Conservation (phyloP, 2,797 vertebrate species). For the Clarias laeviceps region DNA sequence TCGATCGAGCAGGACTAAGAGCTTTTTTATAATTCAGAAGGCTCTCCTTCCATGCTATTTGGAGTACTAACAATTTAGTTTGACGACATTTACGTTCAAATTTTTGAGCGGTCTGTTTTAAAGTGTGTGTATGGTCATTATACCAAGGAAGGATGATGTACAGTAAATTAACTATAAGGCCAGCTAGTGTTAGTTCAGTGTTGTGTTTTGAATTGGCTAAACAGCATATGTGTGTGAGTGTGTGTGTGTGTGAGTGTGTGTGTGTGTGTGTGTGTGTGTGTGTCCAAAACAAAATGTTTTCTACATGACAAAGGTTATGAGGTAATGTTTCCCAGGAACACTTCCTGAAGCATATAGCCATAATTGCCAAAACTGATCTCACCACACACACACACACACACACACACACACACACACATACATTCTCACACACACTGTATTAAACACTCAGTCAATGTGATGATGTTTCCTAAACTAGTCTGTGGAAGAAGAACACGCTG, state of each 20-base stretch:
- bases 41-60: no score
- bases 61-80: no score
- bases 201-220: neutral
- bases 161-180: neutral
- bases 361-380: conserved; percentile 2
- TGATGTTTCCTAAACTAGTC: conserved; percentile 3
- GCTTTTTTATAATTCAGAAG: no score
- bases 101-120: no score
- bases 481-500: neutral
- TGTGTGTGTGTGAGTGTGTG: neutral
- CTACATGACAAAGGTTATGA: conserved; percentile 29
- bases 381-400: conserved; percentile 2
- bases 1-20: no score
- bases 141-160: neutral
- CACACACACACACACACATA: conserved; percentile 2
- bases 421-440: neutral
- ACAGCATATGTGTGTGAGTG: conserved; percentile 1
- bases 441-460: neutral
- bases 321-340: conserved; percentile 17
- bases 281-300: conserved; percentile 30
- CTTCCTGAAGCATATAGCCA: neutral
- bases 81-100: no score
- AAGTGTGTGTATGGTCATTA: no score
- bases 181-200: neutral
- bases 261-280: neutral